Evolutionary conservation across 37 sponge, comb jelly and placozoan species (phyloP).

Genomic region (Lycopodina hypogea): DNA sequence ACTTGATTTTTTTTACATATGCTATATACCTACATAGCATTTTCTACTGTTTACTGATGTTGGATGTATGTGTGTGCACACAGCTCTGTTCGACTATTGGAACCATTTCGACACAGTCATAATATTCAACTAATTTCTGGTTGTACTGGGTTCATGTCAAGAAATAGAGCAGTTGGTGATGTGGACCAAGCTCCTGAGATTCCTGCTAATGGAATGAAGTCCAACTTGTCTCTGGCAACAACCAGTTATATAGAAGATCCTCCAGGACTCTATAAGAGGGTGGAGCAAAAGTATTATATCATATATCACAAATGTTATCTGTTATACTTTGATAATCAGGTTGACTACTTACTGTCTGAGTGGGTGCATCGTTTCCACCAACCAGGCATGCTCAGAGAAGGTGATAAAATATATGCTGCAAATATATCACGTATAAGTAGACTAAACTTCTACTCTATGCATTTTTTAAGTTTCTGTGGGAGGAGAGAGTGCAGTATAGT

Average conservation of each 20-base stretch:
- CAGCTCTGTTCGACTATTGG: slow-evolving; percentile 76
- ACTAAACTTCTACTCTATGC: no score
- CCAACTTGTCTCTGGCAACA: background rate
- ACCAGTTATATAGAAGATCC: slow-evolving; percentile 81
- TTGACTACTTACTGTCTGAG: slow-evolving; percentile 92
- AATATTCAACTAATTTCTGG: slow-evolving; percentile 33
- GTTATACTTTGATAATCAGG: slow-evolving; percentile 29
- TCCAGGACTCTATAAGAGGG: slow-evolving; percentile 92
- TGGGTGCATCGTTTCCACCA: slow-evolving; percentile 95
- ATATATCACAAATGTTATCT: background rate
- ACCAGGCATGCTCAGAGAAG: slow-evolving; percentile 80
- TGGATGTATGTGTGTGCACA: background rate
- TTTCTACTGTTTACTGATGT: background rate
- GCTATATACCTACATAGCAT: background rate
- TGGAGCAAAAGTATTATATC: background rate
- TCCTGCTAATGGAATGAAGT: slow-evolving; percentile 18
- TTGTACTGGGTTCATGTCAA: slow-evolving; percentile 3
- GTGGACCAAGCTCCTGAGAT: slow-evolving; percentile 52
- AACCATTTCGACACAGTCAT: slow-evolving; percentile 67
- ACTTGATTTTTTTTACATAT: background rate
- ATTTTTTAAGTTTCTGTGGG: no score
- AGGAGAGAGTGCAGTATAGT: background rate
- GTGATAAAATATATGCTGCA: slow-evolving; percentile 85
- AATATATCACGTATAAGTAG: slow-evolving; percentile 75
- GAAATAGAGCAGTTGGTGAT: slow-evolving; percentile 13